phyloP scores from a whole-genome alignment of 1,140 invertebrate species.

The Scylla paramamosain region DNA sequence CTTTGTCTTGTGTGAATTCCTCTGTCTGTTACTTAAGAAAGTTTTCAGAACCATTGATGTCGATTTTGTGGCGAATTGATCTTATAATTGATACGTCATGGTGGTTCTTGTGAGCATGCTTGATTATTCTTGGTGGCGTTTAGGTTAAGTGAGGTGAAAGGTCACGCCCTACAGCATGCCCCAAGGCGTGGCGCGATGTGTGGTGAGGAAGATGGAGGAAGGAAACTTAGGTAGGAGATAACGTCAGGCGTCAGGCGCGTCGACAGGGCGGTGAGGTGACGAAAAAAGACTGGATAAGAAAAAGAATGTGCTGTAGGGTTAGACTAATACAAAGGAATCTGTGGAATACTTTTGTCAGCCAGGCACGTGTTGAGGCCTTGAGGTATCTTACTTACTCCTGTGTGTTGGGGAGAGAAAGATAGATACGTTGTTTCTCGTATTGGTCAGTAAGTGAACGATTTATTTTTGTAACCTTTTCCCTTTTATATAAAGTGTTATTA shows the following conservation, averaged over 20 bases:
- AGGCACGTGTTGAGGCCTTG: not conserved
- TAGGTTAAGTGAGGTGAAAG: not conserved
- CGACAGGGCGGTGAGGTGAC: not conserved
- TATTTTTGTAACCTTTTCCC: too few species aligned
- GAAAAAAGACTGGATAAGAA: not conserved
- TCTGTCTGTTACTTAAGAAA: too few species aligned
- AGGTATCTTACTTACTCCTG: not conserved
- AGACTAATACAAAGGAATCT: not conserved
- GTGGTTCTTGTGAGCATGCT: not conserved
- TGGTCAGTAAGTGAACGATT: too few species aligned
- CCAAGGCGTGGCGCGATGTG: not conserved
- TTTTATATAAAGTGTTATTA: too few species aligned
- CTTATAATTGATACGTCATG: too few species aligned
- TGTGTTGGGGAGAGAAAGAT: not conserved
- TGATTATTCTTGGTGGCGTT: not conserved
- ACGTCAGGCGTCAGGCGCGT: not conserved
- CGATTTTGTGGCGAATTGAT: too few species aligned
- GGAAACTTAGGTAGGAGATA: not conserved
- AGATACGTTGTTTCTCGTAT: too few species aligned
- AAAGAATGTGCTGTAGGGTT: too few species aligned
- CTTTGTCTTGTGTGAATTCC: too few species aligned
- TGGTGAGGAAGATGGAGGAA: not conserved
- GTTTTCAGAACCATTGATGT: too few species aligned
- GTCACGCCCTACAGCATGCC: not conserved
- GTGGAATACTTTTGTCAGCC: not conserved